Percentiles rank a stretch among this genome's conserved stretches.
phyloP scores from a whole-genome alignment of 2,888 invertebrate species.

The Acanthosepion lycidas region DNA sequence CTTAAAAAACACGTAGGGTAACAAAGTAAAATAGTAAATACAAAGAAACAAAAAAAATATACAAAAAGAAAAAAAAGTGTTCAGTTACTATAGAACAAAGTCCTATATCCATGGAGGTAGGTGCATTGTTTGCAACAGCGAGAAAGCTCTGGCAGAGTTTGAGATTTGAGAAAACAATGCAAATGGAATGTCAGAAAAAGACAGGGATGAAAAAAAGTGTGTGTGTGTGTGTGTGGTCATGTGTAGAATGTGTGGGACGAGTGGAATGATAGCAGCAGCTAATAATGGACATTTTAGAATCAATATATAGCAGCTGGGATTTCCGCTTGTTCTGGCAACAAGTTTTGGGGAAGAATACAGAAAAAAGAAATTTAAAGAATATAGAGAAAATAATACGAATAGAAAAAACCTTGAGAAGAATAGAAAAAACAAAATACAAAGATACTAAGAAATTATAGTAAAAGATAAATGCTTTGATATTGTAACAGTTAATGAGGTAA shows the following conservation, averaged over 20 bases:
- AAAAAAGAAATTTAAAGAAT: too few species aligned
- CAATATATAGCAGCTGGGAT: neutral
- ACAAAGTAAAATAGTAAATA: neutral
- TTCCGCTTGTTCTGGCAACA: neutral
- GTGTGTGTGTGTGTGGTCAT: neutral
- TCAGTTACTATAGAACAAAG: neutral
- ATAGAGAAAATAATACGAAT: too few species aligned
- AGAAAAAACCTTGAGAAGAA: too few species aligned
- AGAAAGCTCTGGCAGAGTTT: neutral
- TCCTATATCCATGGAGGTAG: neutral
- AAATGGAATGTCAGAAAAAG: neutral
- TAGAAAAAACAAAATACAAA: neutral
- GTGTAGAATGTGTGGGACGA: neutral
- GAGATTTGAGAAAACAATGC: neutral
- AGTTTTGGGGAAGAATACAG: neutral
- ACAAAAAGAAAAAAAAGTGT: neutral
- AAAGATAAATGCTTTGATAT: too few species aligned
- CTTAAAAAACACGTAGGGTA: neutral
- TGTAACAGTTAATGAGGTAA: too few species aligned
- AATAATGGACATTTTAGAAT: neutral
- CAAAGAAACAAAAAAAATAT: neutral
- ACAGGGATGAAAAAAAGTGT: neutral
- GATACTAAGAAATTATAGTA: neutral
- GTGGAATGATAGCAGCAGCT: neutral
- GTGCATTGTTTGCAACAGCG: neutral